Evolutionary conservation across 2,888 invertebrate species (phyloP).

Genomic region (Protodeltote pygarga): DNA sequence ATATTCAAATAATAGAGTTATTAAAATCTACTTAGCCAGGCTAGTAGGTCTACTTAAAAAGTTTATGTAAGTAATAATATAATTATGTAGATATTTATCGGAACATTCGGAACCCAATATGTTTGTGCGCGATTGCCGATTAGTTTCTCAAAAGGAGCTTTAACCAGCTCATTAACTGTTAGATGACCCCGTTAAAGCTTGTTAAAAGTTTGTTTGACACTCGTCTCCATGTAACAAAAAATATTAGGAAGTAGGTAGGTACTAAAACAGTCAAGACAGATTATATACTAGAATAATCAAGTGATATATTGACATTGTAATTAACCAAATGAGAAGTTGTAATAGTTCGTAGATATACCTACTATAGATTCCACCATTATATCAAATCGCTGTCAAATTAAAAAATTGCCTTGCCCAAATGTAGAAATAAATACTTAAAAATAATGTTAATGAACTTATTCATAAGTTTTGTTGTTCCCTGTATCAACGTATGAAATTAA

Average conservation of each 20-base stretch:
- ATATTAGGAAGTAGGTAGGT: conserved; percentile 25
- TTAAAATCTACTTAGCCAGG: conserved; percentile 5
- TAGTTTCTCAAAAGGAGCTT: conserved; percentile 72
- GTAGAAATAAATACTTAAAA: conserved; percentile 38
- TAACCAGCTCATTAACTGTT: conserved; percentile 81
- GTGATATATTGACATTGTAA: too few species aligned
- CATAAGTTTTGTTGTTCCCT: conserved; percentile 16
- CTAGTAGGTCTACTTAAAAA: conserved; percentile 27
- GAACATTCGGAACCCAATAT: too few species aligned
- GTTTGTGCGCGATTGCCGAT: conserved; percentile 43
- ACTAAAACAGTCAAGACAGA: conserved; percentile 9
- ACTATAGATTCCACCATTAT: conserved; percentile 36
- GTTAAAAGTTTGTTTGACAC: conserved; percentile 70
- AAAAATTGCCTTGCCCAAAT: conserved; percentile 44
- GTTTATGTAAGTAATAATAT: conserved; percentile 8
- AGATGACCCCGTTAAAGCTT: conserved; percentile 70
- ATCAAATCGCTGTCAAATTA: conserved; percentile 49
- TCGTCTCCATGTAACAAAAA: conserved; percentile 53
- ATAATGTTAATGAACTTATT: conserved; percentile 53
- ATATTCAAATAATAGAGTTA: not conserved
- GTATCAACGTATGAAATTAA: too few species aligned
- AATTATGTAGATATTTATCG: conserved; percentile 18
- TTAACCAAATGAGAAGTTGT: too few species aligned
- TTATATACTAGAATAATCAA: too few species aligned
- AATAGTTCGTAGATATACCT: too few species aligned